Base-by-base conservation (phyloP, 2,888 invertebrate species). In the Elmis aenea region DNA sequence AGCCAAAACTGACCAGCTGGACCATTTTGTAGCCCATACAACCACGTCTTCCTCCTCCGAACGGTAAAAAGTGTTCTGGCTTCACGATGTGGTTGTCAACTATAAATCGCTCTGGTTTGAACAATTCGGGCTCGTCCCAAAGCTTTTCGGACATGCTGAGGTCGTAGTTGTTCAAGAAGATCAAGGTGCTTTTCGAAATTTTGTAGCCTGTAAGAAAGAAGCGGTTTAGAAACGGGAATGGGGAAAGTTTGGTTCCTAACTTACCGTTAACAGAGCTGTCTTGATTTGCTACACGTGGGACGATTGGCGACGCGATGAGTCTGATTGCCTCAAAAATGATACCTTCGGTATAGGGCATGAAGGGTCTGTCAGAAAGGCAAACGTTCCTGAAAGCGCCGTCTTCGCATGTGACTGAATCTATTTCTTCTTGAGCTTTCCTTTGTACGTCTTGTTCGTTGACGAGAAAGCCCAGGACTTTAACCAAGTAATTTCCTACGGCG, bases 11-110 rank as follows among this genome's bases (percentile, higher is more conserved):
- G 5, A 79, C 56, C 29, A 75, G 68, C 46, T 79, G 77, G 1
- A 81, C 79, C 66, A 82, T 68, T 55, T 77, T 79, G 63, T 79
- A 79, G 1, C 82, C 82, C 75, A 82, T 76, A 59, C 82, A 82
- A 16, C 79, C 76, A 21, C 81, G 65, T 42, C 76, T 69, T 1
- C 81, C 82, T 3, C 76, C 77, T 1, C 80, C 79, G 58, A 81
- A 82, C 0, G 82, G 82, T 11, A 81, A 59, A 55, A 81, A 82
- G 54, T 77, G 70, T 14, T 79, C 76, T 1, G 81, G 81, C 51
- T 81, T 81, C 2, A 67, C 52, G 8, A 81, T 57, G 26, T 64
- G 62, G 1, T 74, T 75, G 11, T 72, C 66, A 35, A 66, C 67
- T n/a, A 81, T 54, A 56, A 81, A 82, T 49, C 81, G 65, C 49